These are phyloP conservation scores for Grantiella picta DNA, from an alignment of 2,113 vertebrate species.

Conservation along the genomic window DNA sequence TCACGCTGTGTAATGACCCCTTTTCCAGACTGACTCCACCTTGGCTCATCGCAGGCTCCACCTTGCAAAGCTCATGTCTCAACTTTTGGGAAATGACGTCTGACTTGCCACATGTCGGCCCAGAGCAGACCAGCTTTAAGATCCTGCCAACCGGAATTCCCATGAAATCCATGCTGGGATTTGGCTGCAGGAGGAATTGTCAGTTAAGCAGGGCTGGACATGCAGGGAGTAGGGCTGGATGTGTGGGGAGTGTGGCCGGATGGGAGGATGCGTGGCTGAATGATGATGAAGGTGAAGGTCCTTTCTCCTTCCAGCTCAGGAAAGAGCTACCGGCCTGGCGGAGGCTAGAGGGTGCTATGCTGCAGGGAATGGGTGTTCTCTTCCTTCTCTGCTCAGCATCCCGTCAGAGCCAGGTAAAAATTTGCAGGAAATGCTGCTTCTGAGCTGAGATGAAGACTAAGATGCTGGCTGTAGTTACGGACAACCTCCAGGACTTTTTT, in stretches of 20 bases:
- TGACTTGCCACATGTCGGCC: not conserved
- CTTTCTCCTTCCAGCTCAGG: not conserved
- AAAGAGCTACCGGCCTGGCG: not conserved
- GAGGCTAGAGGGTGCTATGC: constrained; percentile 67
- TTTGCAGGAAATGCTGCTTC: not conserved
- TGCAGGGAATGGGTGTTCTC: constrained; percentile 47
- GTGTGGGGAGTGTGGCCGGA: not conserved
- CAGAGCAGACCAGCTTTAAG: not conserved
- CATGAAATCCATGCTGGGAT: not conserved
- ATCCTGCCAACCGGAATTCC: not conserved
- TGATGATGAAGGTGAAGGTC: not conserved
- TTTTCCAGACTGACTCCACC: not conserved
- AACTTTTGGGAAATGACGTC: not conserved
- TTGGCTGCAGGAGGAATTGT: not conserved
- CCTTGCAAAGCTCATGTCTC: not conserved
- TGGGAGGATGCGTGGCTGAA: not conserved
- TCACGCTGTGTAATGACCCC: not conserved
- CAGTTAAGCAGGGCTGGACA: rapidly evolving
- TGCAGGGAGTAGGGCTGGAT: not conserved
- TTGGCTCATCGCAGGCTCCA: not conserved
- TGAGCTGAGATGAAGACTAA: not conserved
- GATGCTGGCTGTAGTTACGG: not conserved
- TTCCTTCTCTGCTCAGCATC: not conserved
- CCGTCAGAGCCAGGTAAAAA: not conserved
- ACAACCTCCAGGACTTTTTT: not conserved